Evolutionary conservation across 2,888 invertebrate genomes (phyloP).

Genomic region (Steromphala cineraria): DNA sequence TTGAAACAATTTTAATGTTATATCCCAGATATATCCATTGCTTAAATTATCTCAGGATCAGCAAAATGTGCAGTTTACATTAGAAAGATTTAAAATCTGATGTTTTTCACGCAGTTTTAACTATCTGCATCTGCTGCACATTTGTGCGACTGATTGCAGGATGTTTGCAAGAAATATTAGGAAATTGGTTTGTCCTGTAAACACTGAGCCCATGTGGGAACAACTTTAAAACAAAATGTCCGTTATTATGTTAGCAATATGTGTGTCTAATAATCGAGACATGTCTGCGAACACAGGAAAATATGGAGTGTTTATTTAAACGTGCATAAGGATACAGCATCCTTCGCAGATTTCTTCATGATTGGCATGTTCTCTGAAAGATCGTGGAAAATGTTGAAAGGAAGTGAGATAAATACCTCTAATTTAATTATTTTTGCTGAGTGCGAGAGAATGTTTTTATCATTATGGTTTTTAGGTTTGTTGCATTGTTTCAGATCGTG

Average conservation of each 20-base stretch:
- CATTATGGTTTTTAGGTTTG: too few relatives aligned
- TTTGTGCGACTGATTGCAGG: not conserved
- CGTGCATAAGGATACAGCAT: not conserved
- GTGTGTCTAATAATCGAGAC: not conserved
- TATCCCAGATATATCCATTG: too few relatives aligned
- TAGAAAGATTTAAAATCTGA: not conserved
- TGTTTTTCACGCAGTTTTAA: not conserved
- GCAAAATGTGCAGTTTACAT: not conserved
- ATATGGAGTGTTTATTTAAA: not conserved
- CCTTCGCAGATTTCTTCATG: not conserved
- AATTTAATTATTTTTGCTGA: too few relatives aligned
- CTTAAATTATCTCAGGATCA: too few relatives aligned
- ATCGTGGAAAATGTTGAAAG: not conserved
- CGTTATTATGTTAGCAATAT: not conserved
- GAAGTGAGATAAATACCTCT: too few relatives aligned
- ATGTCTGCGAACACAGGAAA: not conserved
- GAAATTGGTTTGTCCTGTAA: not conserved
- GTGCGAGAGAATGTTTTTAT: too few relatives aligned
- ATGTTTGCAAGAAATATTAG: not conserved
- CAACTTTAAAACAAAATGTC: constrained; percentile 6
- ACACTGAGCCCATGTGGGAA: not conserved
- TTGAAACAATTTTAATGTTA: too few relatives aligned
- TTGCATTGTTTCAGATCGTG: too few relatives aligned
- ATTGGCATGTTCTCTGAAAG: not conserved
- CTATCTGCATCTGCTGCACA: not conserved